Percentiles rank a stretch among this genome's conserved stretches.
These are phyloP conservation scores for Sinohyriopsis cumingii DNA, from an alignment of 2,888 invertebrate genomes.

Conservation along the genomic window DNA sequence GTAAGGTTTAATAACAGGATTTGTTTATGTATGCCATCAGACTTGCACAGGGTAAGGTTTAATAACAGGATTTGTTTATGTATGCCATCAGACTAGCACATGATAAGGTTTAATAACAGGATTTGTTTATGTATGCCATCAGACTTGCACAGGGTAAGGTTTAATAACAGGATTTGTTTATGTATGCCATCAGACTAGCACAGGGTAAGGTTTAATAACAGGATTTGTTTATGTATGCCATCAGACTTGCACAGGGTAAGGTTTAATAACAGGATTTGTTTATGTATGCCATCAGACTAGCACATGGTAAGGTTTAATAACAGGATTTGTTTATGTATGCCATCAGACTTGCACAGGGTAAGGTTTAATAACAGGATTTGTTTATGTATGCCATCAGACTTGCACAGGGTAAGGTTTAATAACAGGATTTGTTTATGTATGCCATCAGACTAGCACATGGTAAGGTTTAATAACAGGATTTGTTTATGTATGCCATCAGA, in stretches of 20 bases:
- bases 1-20: slow-evolving; percentile 73
- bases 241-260: slow-evolving; percentile 88
- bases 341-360: slow-evolving; percentile 88
- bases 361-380: slow-evolving; percentile 52
- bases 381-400: slow-evolving; percentile 88
- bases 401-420: slow-evolving; percentile 80
- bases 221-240: slow-evolving; percentile 76
- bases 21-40: slow-evolving; percentile 85
- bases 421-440: slow-evolving; percentile 12
- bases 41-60: slow-evolving; percentile 82
- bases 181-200: slow-evolving; percentile 86
- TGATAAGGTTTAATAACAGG: slow-evolving; percentile 76
- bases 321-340: slow-evolving; percentile 72
- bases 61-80: slow-evolving; percentile 15
- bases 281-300: slow-evolving; percentile 87
- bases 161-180: slow-evolving; percentile 13
- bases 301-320: slow-evolving; percentile 79
- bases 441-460: slow-evolving; percentile 89
- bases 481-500: slow-evolving; percentile 85
- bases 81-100: slow-evolving; percentile 87
- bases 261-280: slow-evolving; percentile 11
- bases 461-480: slow-evolving; percentile 69
- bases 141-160: slow-evolving; percentile 86
- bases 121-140: slow-evolving; percentile 79
- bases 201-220: slow-evolving; percentile 78